These are phyloP conservation scores for Anguilla pacifica DNA, from an alignment of 2,797 vertebrate species.

Conservation along the genomic window DNA sequence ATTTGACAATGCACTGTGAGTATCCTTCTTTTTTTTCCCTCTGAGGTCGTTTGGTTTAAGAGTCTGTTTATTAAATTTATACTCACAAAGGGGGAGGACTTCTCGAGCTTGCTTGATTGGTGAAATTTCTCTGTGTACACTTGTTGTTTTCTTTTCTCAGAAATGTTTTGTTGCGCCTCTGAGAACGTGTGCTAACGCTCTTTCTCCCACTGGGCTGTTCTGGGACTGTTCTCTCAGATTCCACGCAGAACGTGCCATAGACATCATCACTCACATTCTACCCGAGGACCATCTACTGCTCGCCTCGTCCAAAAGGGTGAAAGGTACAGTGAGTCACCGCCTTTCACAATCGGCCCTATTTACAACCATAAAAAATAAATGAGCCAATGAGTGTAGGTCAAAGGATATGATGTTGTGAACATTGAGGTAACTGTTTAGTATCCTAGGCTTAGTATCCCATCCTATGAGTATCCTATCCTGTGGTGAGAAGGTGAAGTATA, in stretches of 20 bases:
- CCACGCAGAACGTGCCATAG: constrained; percentile 99
- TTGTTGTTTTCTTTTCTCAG: constrained; percentile 34
- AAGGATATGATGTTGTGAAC: too few relatives aligned
- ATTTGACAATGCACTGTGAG: constrained; percentile 98
- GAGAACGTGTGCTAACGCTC: neutral
- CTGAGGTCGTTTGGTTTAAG: neutral
- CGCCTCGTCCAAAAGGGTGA: constrained; percentile 98
- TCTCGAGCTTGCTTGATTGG: neutral
- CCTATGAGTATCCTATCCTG: too few relatives aligned
- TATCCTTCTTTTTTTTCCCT: constrained; percentile 44
- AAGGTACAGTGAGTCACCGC: constrained; percentile 77
- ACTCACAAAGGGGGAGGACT: neutral
- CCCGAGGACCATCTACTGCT: constrained; percentile 98
- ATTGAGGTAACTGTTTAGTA: too few relatives aligned
- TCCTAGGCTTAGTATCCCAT: too few relatives aligned
- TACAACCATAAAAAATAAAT: neutral
- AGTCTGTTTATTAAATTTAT: constrained; percentile 40
- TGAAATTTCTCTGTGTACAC: neutral
- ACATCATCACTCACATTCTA: constrained; percentile 99
- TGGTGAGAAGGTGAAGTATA: too few relatives aligned
- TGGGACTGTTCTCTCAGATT: constrained; percentile 75
- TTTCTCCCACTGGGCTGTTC: constrained; percentile 26
- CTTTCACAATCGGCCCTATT: constrained; percentile 23
- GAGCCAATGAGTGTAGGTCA: neutral
- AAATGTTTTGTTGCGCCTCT: constrained; percentile 29